Base-by-base conservation (phyloP, 2,888 invertebrate genomes). In the Agriopis marginaria region DNA sequence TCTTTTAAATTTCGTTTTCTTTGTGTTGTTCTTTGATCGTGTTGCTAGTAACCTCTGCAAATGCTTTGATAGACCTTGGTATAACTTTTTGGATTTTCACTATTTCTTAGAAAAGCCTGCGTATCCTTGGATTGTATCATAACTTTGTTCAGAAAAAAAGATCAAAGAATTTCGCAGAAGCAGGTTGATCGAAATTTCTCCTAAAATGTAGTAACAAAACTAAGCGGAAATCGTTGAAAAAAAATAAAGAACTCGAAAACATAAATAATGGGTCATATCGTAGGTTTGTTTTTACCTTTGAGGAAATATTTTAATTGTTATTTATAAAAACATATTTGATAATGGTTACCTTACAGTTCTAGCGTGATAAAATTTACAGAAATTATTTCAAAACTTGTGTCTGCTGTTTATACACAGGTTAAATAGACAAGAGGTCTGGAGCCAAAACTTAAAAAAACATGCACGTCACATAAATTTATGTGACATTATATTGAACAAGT, bases 11-110 rank as follows among this genome's bases (percentile, higher is more conserved):
- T 0, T 10, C 17, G 5, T 17, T 56, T 42, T 44, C 56, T 14
- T 17, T n/a, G 32, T 42, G 44, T 44, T 10, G 11, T 58, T 58
- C 7, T 47, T 32, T 3, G 3, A 59, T n/a, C 32, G 32, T 3
- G n/a, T 32, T 32, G 47, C 12, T 47, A 12, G 32, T 32, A 47
- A 59, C 12, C 45, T 32, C 17, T 10, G 23, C 23, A 44, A 11
- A 47, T 4, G 39, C 59, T 45, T 59, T 59, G 32, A 59, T 47
- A 47, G 32, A n/a, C 32, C 39, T 59, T 32, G 8, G 32, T 3
- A 59, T 59, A 47, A 59, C 47, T 32, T 59, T n/a, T n/a, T 32
- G 59, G 59, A 47, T 47, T 47, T 14, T 11, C 47, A 47, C 6
- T 0, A n/a, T 40, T 68, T 17, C 44, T 56, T 8, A 44, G 56